These are phyloP conservation scores for Drosophila infuscata DNA, from an alignment of 2,888 invertebrate genomes.

Conservation along the genomic window DNA sequence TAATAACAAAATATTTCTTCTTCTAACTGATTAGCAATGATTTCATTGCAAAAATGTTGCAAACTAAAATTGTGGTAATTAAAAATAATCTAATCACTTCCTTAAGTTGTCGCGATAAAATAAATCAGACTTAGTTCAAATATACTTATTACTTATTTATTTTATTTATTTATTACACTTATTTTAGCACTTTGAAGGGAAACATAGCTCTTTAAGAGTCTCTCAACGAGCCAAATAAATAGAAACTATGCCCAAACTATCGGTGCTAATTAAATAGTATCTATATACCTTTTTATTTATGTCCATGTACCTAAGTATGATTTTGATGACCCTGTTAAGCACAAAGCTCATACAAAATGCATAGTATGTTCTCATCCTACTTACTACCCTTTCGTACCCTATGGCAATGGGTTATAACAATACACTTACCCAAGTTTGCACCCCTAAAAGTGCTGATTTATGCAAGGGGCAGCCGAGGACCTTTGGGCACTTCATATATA, in stretches of 20 bases:
- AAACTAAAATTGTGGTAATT: neutral
- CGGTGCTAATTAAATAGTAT: neutral
- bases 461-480: conserved; percentile 9
- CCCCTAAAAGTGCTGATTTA: conserved; percentile 31
- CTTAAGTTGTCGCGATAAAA: neutral
- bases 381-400: conserved; percentile 34
- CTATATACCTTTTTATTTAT: neutral
- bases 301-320: neutral
- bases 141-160: neutral
- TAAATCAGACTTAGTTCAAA: neutral
- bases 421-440: conserved; percentile 41
- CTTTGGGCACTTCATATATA: neutral
- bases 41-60: neutral
- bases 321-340: neutral
- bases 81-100: conserved; percentile 14
- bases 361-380: conserved; percentile 7
- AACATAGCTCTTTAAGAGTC: neutral
- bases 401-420: conserved; percentile 41
- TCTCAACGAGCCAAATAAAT: neutral
- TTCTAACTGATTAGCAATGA: conserved; percentile 1
- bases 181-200: neutral
- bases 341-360: conserved; percentile 32
- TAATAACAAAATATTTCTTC: too few species aligned
- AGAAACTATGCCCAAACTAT: neutral
- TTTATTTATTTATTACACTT: too few species aligned